Base-by-base conservation (phyloP, 1,140 invertebrate species). In the Cherax destructor region DNA sequence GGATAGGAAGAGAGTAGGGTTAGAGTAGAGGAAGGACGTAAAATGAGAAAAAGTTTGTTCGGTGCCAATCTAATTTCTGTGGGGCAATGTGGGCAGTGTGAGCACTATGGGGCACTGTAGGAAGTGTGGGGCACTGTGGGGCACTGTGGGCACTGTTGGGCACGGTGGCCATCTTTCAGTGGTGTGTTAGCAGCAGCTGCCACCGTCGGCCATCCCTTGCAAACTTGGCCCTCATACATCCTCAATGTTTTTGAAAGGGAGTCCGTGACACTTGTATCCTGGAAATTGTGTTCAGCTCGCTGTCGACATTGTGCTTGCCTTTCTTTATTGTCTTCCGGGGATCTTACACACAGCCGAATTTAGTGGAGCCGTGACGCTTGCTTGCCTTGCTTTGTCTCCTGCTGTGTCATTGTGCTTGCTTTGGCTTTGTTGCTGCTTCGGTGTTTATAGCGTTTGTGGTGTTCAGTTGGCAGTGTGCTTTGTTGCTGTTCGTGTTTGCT, bases 101-200 rank as follows among this genome's bases (percentile, higher is more conserved):
- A 2, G 30, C 0, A 41, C 30, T 41, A 2, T 41, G 30, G 30
- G 30, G 30, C 30, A 41, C 30, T 41, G 30, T 41, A 2, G 30
- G 30, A 0, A 41, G 0, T 41, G 30, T 41, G 30, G 30, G 30
- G 30, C 30, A 41, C 30, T 41, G 30, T 41, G 30, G 30, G 30
- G 30, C 30, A 41, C 30, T 41, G 30, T 41, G 30, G 49, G n/a
- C n/a, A n/a, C n/a, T n/a, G n/a, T n/a, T 50, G 56, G 49, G 76
- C 61, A 9, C 10, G 59, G 76, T 52, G 56, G 11, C 86, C 86
- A 87, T 87, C 77, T 30, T 56, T 87, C 86, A 87, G 41, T 87
- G 52, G 76, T 76, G 79, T 87, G 86, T 87, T 87, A 87, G 77
- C 74, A 79, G 77, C 86, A 87, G 86, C 86, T 87, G 86, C 76